Base-by-base conservation (phyloP, 2,797 vertebrate species). In the Moxostoma hubbsi region DNA sequence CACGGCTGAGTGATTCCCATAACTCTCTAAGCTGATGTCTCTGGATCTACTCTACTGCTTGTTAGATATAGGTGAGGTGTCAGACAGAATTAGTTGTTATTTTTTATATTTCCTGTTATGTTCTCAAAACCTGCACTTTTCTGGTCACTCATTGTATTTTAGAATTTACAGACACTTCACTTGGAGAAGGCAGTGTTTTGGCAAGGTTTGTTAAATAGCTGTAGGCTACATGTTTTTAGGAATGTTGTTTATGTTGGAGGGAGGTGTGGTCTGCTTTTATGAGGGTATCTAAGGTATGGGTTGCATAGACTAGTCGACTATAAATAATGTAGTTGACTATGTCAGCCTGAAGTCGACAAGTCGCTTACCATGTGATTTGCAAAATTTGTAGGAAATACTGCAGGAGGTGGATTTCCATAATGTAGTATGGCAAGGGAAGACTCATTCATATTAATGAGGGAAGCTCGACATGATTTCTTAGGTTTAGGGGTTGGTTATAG, bases 1-100 rank as follows among this genome's bases (percentile, higher is more conserved):
- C 53, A 49, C 63, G 73, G 50, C 68, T 15, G 73, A 79, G 63
- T 36, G 5, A 8, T 79, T 82, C 73, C 15, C 57, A 82, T 75
- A 54, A 73, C 67, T n/a, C 43, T 58, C 24, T 9, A 69, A 12
- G 65, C 12, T 61, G 55, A 36, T 8, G 4, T 64, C 11, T 64
- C 36, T 36, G 36, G 43, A 46, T 18, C 7, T 57, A 49, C 57
- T 43, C 16, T 74, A 54, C 66, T 66, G 65, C 45, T 46, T 55
- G 55, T 55, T 6, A 68, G 6, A 50, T 75, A 7, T 75, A 62
- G 7, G 9, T 10, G 9, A 66, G 4, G 47, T 36, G 47, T 36
- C 36, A 36, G 36, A 36, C 36, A 36, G 36, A 36, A 36, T 36
- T 36, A 4, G 36, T 36, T 36, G 36, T 4, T 36, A 4, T 36